Evolutionary conservation across 2,888 invertebrate genomes (phyloP).

Genomic region (Sarcophaga caerulescens): DNA sequence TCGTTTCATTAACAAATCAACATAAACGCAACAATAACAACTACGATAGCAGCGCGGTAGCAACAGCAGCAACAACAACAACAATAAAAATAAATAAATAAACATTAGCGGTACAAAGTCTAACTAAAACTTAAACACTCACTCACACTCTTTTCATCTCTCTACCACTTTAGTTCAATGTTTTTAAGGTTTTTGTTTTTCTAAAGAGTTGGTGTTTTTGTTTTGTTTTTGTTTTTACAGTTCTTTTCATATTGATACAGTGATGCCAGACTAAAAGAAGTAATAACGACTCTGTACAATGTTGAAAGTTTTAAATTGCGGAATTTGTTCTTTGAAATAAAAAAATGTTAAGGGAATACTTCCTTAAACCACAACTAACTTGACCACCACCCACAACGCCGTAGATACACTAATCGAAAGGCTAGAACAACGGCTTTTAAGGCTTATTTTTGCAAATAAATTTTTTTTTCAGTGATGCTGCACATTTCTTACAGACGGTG

Average conservation of each 20-base stretch:
- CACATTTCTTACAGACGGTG: no score
- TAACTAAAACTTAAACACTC: conserved; percentile 33
- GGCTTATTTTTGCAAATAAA: no score
- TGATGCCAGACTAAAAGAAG: conserved; percentile 10
- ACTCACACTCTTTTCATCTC: conserved; percentile 24
- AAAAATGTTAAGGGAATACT: not conserved
- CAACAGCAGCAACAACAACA: conserved; percentile 26
- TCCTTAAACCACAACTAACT: no score
- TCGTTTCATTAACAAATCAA: conserved; percentile 33
- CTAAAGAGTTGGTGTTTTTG: conserved; percentile 28
- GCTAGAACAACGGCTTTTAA: no score
- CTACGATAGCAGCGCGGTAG: conserved; percentile 6
- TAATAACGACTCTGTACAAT: no score
- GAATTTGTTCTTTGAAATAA: not conserved
- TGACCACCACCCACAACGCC: no score
- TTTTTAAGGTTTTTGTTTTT: not conserved
- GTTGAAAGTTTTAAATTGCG: not conserved
- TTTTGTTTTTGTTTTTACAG: conserved; percentile 21
- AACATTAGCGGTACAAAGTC: conserved; percentile 64
- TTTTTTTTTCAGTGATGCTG: no score
- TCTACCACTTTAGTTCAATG: not conserved
- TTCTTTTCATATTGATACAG: not conserved
- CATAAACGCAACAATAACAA: conserved; percentile 39
- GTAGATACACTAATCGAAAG: no score
- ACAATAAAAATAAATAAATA: conserved; percentile 56